Conservation (phyloP, 2,113 vertebrate genomes). For the Tor tambroides region DNA sequence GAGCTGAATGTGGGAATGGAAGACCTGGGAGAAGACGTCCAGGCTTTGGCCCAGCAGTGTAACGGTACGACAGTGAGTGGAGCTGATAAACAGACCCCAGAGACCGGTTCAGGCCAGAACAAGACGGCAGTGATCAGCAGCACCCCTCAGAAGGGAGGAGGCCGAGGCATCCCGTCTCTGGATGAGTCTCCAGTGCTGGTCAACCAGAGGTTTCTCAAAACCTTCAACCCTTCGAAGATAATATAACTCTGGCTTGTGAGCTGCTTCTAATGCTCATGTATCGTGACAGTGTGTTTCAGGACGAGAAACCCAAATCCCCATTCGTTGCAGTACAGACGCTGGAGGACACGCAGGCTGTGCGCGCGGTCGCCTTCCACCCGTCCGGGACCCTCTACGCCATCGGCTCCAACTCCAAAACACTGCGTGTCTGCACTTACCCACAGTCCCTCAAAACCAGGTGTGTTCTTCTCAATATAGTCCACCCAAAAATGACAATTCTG, state of each 20-base stretch:
- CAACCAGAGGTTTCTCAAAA: slow-evolving; percentile 74
- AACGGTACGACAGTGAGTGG: slow-evolving; percentile 76
- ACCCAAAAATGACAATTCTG: no score
- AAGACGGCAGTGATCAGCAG: slow-evolving; percentile 75
- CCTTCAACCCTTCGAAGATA: neutral
- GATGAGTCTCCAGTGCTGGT: slow-evolving; percentile 84
- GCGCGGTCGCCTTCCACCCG: slow-evolving; percentile 97
- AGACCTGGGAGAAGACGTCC: slow-evolving; percentile 83
- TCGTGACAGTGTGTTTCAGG: slow-evolving; percentile 67
- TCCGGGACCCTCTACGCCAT: slow-evolving; percentile 92
- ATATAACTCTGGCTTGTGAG: neutral
- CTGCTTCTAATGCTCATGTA: slow-evolving; percentile 25
- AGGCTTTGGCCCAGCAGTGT: slow-evolving; percentile 80
- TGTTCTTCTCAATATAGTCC: neutral
- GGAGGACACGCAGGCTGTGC: slow-evolving; percentile 96
- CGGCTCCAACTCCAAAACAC: slow-evolving; percentile 97
- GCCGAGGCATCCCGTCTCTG: slow-evolving; percentile 78
- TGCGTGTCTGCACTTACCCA: slow-evolving; percentile 94
- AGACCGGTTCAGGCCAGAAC: slow-evolving; percentile 64
- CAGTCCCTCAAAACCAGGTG: slow-evolving; percentile 81
- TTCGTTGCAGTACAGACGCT: slow-evolving; percentile 89
- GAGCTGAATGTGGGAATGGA: slow-evolving; percentile 95
- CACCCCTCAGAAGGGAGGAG: slow-evolving; percentile 79
- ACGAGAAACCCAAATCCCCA: slow-evolving; percentile 83
- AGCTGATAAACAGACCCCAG: slow-evolving; percentile 63